Conservation (phyloP, 2,113 vertebrate species). For the Mustelus asterias region DNA sequence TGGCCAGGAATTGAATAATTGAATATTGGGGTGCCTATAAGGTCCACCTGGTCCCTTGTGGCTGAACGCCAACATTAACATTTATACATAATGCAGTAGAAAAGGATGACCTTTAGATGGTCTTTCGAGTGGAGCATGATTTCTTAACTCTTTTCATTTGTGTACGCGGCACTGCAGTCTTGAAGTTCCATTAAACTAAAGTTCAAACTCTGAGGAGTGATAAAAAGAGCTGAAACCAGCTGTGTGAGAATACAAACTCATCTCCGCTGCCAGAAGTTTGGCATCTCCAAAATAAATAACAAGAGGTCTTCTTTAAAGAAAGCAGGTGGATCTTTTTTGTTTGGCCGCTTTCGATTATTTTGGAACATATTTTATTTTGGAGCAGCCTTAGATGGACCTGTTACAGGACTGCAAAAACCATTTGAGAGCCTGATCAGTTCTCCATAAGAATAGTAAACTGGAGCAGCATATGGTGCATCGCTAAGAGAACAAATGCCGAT, state of each 20-base stretch:
- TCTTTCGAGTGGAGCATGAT: not conserved
- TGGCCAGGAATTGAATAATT: not conserved
- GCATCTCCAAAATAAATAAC: constrained; percentile 19
- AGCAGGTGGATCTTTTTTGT: constrained; percentile 26
- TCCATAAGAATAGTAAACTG: not conserved
- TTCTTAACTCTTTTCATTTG: not conserved
- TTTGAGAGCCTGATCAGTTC: not conserved
- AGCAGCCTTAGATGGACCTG: not conserved
- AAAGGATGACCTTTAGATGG: not conserved
- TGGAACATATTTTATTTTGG: not conserved
- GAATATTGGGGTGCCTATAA: not conserved
- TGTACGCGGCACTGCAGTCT: not conserved
- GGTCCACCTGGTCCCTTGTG: not conserved
- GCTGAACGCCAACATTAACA: not conserved
- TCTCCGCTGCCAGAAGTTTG: not conserved
- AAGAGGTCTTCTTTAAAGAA: not conserved
- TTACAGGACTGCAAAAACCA: constrained; percentile 4
- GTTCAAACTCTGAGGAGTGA: not conserved
- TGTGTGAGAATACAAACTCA: not conserved
- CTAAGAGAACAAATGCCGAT: not conserved
- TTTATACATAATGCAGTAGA: not conserved
- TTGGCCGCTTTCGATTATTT: not conserved
- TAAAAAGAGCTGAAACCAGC: not conserved
- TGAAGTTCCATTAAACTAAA: not conserved
- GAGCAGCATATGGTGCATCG: not conserved